phyloP scores from a whole-genome alignment of 2,888 invertebrate species.

The Eupsilia transversa region DNA sequence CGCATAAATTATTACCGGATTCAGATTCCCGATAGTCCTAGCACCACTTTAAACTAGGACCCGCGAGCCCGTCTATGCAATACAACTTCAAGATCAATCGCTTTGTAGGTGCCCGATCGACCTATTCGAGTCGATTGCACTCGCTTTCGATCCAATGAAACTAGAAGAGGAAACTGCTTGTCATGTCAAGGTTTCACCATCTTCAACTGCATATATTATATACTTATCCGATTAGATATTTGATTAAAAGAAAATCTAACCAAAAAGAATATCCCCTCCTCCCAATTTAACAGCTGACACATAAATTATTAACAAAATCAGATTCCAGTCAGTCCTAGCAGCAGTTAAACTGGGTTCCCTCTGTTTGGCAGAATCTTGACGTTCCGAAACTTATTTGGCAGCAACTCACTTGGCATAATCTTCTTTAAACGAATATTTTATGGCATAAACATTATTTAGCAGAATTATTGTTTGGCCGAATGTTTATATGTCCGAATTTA shows the following conservation, averaged over 20 bases:
- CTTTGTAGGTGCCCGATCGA: conserved; percentile 48
- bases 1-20: not conserved
- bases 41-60: not conserved
- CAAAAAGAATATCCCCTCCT: not conserved
- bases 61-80: conserved; percentile 1
- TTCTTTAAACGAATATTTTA: too few relatives aligned
- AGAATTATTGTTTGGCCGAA: too few relatives aligned
- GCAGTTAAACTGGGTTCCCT: conserved; percentile 1
- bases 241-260: too few relatives aligned
- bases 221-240: too few relatives aligned
- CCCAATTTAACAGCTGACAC: not conserved
- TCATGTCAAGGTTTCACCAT: conserved; percentile 4
- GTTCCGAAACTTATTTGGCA: too few relatives aligned
- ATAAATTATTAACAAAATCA: not conserved
- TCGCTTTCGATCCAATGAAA: conserved; percentile 59
- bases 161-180: conserved; percentile 51
- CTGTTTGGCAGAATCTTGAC: too few relatives aligned
- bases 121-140: conserved; percentile 54
- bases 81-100: conserved; percentile 39
- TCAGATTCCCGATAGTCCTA: not conserved
- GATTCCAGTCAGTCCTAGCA: not conserved
- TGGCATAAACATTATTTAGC: too few relatives aligned
- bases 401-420: too few relatives aligned
- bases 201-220: too few relatives aligned
- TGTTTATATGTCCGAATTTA: too few relatives aligned